These are phyloP conservation scores for Ochropacha duplaris DNA, from an alignment of 2,888 invertebrate species.

Conservation along the genomic window DNA sequence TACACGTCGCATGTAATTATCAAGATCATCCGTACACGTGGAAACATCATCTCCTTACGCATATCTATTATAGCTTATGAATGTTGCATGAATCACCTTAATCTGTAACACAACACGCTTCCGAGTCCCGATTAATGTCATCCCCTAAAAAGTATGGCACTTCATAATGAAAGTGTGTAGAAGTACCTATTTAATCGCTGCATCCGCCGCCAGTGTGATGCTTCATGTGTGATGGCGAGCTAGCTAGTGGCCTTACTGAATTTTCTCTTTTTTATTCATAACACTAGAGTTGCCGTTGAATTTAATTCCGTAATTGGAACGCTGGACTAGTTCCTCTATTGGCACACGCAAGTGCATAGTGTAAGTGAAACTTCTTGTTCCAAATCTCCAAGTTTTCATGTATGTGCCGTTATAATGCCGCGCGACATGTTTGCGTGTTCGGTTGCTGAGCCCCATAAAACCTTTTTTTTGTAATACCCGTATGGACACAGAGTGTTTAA, in stretches of 20 bases:
- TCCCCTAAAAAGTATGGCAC: constrained; percentile 78
- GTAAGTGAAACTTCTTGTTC: constrained; percentile 83
- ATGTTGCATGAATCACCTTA: constrained; percentile 67
- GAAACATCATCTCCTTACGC: constrained; percentile 30
- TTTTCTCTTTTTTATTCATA: constrained; percentile 75
- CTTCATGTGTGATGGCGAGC: constrained; percentile 78
- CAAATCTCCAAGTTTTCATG: constrained; percentile 82
- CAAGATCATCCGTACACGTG: constrained; percentile 6
- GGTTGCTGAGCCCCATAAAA: constrained; percentile 72
- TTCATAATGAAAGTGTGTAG: constrained; percentile 67
- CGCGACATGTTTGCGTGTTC: constrained; percentile 79
- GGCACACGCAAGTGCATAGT: constrained; percentile 82
- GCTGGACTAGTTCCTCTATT: constrained; percentile 76
- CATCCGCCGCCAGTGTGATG: constrained; percentile 74
- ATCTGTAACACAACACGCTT: constrained; percentile 55
- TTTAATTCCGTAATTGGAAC: constrained; percentile 60
- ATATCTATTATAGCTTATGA: constrained; percentile 49
- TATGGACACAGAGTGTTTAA: constrained; percentile 69
- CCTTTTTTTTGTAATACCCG: constrained; percentile 72
- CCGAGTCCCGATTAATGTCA: constrained; percentile 65
- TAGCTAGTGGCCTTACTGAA: constrained; percentile 74
- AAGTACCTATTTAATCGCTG: constrained; percentile 65
- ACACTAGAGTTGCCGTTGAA: constrained; percentile 62
- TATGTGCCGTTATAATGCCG: constrained; percentile 74
- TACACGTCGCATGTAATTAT: constrained; percentile 1